phyloP scores from a whole-genome alignment of 2,888 invertebrate species.

The Aquatica leii region DNA sequence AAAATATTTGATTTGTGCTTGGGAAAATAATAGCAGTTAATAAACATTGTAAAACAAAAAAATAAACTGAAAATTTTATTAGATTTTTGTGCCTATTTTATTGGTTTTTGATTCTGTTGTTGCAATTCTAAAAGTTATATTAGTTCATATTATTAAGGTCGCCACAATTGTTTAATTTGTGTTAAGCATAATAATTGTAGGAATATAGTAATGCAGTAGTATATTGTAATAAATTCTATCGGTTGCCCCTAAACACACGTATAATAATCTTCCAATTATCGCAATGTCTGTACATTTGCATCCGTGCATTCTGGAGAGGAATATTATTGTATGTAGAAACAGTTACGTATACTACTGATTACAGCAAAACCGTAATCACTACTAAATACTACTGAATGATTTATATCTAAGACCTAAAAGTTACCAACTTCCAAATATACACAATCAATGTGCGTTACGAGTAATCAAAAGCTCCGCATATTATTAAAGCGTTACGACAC shows the following conservation, averaged over 20 bases:
- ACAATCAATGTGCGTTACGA: conserved; percentile 20
- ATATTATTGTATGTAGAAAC: conserved; percentile 46
- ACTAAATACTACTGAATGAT: conserved; percentile 48
- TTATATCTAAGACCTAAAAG: conserved; percentile 30
- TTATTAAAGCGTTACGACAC: conserved; percentile 15
- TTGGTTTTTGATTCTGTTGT: too few relatives aligned
- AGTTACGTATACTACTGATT: conserved; percentile 50
- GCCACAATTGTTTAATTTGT: too few relatives aligned
- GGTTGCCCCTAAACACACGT: conserved; percentile 1
- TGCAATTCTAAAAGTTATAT: too few relatives aligned
- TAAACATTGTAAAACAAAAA: too few relatives aligned
- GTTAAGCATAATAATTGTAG: too few relatives aligned
- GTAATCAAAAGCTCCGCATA: conserved; percentile 20
- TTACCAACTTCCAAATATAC: conserved; percentile 19
- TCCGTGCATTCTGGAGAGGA: conserved; percentile 28
- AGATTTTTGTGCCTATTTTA: too few relatives aligned
- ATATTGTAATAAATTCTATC: neutral
- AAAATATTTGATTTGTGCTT: too few relatives aligned
- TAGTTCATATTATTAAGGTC: too few relatives aligned
- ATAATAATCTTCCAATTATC: conserved; percentile 51
- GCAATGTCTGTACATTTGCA: conserved; percentile 35
- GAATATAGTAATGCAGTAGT: too few relatives aligned
- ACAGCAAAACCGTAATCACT: conserved; percentile 49
- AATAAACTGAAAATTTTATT: too few relatives aligned
- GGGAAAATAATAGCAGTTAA: too few relatives aligned